Evolutionary conservation across 2,888 invertebrate species (phyloP), one percentile per base, ranked within the genome.

Genomic region (Aricia artaxerxes): DNA sequence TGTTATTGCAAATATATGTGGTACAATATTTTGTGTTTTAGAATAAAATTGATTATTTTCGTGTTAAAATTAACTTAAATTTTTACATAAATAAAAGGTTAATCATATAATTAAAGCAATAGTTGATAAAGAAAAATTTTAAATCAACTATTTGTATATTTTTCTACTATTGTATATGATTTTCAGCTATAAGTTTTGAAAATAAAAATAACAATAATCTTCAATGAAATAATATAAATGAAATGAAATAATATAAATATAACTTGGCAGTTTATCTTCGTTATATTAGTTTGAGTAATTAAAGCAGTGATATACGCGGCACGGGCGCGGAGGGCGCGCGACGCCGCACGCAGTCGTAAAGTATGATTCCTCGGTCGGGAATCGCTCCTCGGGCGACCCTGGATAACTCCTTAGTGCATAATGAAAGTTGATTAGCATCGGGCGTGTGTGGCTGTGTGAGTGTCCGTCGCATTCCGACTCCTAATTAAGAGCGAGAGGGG

Each of bases 391-490:
- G 90, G 94, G 92, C 93, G 92, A 92, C 92, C 92, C 93, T 93
- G 91, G 93, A 91, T 93, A 94, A 94, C 93, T 94, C 94, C 94
- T 94, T 93, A 93, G 94, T 94, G 94, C 94, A 94, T 94, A 94
- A 94, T 94, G 93, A 94, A 94, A 94, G 93, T 94, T 94, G 94
- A 94, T 94, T 94, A 94, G 94, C 94, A 93, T 94, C 92, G 92
- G 88, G 88, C 86, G 87, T 85, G 89, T 85, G 90, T 92, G 94
- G 69, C 35, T 94, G 95, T 95, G 96, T 96, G 96, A 96, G 97
- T 96, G 96, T 96, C 96, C 96, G 96, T 95, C 97, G 97, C 97
- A 97, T 96, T 96, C 96, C 96, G 96, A 96, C 96, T 96, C 96
- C 97, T 97, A 97, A 97, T 97, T 97, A 97, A 97, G 96, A 96